Percentiles rank a stretch among this genome's conserved stretches.
phyloP scores from a whole-genome alignment of 92 coral and sea anemone species.

The Porites cylindrica region DNA sequence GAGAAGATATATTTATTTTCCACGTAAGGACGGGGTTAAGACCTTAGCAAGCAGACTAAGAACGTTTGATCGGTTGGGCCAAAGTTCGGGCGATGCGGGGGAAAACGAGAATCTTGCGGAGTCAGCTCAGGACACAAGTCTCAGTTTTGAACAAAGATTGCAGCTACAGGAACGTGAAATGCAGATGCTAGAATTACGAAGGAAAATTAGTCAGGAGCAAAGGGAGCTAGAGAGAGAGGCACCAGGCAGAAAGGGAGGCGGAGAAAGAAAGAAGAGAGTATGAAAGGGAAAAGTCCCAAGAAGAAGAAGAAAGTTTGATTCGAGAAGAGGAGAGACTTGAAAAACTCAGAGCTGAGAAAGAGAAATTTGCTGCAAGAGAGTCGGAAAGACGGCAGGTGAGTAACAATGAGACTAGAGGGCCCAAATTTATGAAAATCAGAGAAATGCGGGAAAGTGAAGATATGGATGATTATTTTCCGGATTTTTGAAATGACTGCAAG shows the following conservation, averaged over 20 bases:
- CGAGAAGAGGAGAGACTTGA: background rate
- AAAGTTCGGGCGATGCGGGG: background rate
- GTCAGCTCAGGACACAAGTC: background rate
- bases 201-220: background rate
- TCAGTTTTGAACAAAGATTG: background rate
- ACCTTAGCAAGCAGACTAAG: constrained; percentile 40
- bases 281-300: background rate
- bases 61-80: constrained; percentile 37
- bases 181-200: background rate
- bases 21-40: constrained; percentile 53
- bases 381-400: too few relatives aligned
- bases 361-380: too few relatives aligned
- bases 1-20: too few relatives aligned
- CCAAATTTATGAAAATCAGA: constrained; percentile 20
- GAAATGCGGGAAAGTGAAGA: constrained; percentile 65
- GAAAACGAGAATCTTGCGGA: background rate
- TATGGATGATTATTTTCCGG: constrained; percentile 67
- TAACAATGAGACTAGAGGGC: background rate
- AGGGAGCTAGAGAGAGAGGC: background rate
- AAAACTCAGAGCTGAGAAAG: too few relatives aligned
- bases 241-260: background rate
- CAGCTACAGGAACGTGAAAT: background rate
- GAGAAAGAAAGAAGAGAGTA: background rate
- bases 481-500: constrained; percentile 81
- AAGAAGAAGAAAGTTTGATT: background rate